Evolutionary conservation across 2,113 vertebrate species (phyloP), one percentile per base, ranked within the genome.

Genomic region (Rhinoderma darwinii): DNA sequence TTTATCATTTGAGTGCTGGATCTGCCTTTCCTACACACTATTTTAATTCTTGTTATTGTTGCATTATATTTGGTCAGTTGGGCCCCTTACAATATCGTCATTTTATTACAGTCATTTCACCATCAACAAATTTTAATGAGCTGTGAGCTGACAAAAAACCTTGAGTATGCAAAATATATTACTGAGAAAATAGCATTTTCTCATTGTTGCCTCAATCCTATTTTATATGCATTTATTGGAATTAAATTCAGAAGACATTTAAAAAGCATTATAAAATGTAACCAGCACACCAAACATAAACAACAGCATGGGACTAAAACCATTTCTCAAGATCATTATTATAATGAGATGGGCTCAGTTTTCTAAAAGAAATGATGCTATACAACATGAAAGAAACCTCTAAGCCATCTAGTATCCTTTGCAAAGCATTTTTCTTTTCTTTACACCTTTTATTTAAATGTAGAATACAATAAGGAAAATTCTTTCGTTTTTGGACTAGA

Each of bases 141-240:
- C 0, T 99, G 97, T 22, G 0, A 75, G 0, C 1, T 88, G 2
- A 86, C 6, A 3, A 91, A 88, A n/a, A 74, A 25, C 0, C 17
- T 94, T 22, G 89, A 78, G 1, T 93, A 94, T 0, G 93, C 92
- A 8, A 88, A 95, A 78, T 87, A 93, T 44, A 56, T 98, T 84
- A 93, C 93, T 86, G 94, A 94, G 5, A 87, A 95, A 37, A 51
- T 98, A 14, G 97, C 97, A 30, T 98, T 96, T 89, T 96, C 93
- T 1, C 97, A 99, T 88, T 99, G 97, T 90, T 98, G 96, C 90
- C 93, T 99, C 27, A 99, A 99, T 88, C 98, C 98, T 0, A 92
- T 99, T 80, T 96, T 99, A 89, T 99, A 98, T 0, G 96, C 96
- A 18, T 96, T 99, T 18, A 93, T 96, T 0, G 97, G 97, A 5